Evolutionary conservation across 2,113 vertebrate species (phyloP).

Genomic region (Cottus gobio): DNA sequence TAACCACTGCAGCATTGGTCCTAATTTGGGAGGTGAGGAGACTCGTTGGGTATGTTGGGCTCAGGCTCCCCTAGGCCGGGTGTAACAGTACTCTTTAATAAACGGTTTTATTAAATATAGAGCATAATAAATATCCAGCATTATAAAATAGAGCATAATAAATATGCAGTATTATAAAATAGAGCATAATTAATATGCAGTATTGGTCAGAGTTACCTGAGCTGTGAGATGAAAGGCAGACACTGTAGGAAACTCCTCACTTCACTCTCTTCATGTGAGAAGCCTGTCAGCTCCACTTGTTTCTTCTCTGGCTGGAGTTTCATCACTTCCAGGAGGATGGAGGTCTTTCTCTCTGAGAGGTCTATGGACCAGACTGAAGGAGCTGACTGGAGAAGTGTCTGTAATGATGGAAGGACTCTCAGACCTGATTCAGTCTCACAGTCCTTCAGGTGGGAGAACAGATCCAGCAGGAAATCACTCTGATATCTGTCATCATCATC

Average conservation of each 20-base stretch:
- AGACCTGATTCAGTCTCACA: slow-evolving; percentile 1
- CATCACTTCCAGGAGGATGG: slow-evolving; percentile 41
- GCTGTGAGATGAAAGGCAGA: slow-evolving; percentile 38
- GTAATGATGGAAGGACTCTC: slow-evolving; percentile 3
- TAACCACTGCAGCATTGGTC: no score
- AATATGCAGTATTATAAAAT: no score
- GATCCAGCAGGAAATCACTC: slow-evolving; percentile 3
- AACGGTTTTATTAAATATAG: no score
- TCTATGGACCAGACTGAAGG: neutral
- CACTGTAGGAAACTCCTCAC: slow-evolving; percentile 35
- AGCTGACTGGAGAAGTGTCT: slow-evolving; percentile 31
- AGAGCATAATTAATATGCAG: no score
- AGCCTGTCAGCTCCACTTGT: neutral
- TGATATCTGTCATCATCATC: accelerated
- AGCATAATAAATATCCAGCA: no score
- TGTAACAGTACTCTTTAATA: no score
- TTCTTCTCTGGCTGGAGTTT: slow-evolving; percentile 36
- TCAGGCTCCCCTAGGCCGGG: no score
- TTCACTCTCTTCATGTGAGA: slow-evolving; percentile 30
- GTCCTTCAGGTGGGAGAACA: neutral
- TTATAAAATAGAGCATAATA: no score
- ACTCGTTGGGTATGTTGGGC: no score
- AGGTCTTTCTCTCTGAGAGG: slow-evolving; percentile 37
- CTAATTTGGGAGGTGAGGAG: no score
- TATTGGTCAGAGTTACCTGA: slow-evolving; percentile 18